Evolutionary conservation across 2,888 invertebrate species (phyloP), one percentile per base, ranked within the genome.

Genomic region (Calephelis perditalis): DNA sequence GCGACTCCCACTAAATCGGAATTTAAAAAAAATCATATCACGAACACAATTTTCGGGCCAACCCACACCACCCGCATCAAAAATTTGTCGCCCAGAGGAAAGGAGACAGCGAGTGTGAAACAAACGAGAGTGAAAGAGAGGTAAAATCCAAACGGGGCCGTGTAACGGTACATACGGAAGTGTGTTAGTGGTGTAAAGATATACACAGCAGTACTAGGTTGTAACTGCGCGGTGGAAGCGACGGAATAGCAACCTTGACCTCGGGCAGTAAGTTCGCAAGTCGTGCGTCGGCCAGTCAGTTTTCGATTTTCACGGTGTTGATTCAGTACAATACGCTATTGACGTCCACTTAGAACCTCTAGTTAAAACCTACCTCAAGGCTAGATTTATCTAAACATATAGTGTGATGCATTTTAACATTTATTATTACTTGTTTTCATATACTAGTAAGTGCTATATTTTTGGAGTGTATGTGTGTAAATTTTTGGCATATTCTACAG

Each of bases 301-400:
- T 90, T 90, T 90, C 89, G 84, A 84, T 89, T 89, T 88, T 87
- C 88, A 87, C 86, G 87, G 84, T 83, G 82, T 75, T 84, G 87
- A 84, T 85, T 87, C 84, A 84, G 79, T 74, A 85, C 82, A 87
- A 87, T 86, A 68, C 69, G 82, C 82, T 81, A 79, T 77, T 77
- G 80, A 77, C 78, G 78, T 77, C 77, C 78, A 72, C 77, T 78
- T 75, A 75, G 73, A 74, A 76, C 74, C 78, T 79, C 79, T 70
- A 81, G 79, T 75, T 82, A 79, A 78, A 87, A 82, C 85, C 89
- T 89, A 88, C 87, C 87, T 86, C 89, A 88, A 88, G 86, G 82
- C 78, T 79, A 74, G 75, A 54, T 36, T 54, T 54, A 54, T 54
- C 54, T 54, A 54, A 54, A 35, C 36, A 54, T 54, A 36, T 54